These are phyloP conservation scores for Stenodera caucasica DNA, from an alignment of 2,888 invertebrate genomes.

Conservation along the genomic window DNA sequence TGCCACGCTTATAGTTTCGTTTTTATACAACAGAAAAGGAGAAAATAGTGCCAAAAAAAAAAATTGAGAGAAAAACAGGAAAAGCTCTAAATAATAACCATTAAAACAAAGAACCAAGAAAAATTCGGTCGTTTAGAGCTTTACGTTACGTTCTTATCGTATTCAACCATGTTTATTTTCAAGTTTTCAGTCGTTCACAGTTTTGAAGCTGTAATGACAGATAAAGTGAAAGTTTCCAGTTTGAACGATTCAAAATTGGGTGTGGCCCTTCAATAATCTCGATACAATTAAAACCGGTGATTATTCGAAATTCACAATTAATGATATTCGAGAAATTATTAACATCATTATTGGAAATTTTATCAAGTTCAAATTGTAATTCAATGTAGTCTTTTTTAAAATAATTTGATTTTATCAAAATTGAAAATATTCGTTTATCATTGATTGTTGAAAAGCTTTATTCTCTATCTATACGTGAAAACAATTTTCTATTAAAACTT, in stretches of 20 bases:
- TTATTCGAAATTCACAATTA: not conserved
- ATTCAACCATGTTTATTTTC: conserved; percentile 23
- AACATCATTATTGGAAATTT: not conserved
- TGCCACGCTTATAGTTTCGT: not conserved
- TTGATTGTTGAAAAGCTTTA: conserved; percentile 29
- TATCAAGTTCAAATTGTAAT: not conserved
- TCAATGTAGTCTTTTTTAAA: too few relatives aligned
- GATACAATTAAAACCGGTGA: not conserved
- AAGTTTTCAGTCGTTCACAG: conserved; percentile 23
- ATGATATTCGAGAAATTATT: conserved; percentile 4
- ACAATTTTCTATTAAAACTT: conserved; percentile 28
- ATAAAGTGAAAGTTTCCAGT: conserved; percentile 18
- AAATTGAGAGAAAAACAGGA: not conserved
- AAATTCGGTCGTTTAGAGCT: conserved; percentile 19
- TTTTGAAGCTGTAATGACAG: conserved; percentile 17
- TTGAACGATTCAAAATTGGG: conserved; percentile 19
- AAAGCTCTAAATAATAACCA: conserved; percentile 15
- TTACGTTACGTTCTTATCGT: conserved; percentile 21
- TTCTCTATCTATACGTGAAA: conserved; percentile 23
- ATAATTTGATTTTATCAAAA: conserved; percentile 17
- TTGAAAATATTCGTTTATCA: conserved; percentile 19
- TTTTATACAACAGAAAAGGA: conserved; percentile 12
- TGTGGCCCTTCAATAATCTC: not conserved
- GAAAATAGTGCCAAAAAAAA: conserved; percentile 8
- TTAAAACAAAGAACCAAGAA: conserved; percentile 23